Evolutionary conservation across 2,113 vertebrate species (phyloP), one percentile per base, ranked within the genome.

Genomic region (Emberiza fucata): DNA sequence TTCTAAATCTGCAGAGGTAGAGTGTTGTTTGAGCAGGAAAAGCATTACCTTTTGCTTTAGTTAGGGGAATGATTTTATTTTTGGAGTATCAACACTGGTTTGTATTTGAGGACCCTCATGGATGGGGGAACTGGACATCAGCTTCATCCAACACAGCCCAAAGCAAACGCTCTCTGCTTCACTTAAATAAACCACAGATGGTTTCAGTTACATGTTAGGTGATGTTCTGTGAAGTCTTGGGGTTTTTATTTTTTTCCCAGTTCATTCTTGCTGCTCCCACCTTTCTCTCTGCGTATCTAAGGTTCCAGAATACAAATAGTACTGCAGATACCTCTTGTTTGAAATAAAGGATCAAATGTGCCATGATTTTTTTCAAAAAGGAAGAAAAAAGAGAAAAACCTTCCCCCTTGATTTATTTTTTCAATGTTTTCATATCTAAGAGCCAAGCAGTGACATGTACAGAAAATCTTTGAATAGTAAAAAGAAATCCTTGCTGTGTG

Each of bases 401-500:
- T 71, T 54, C 9, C 57, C 84, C 51, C 97, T 98, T 96, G 97
- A 97, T 98, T 98, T 98, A 96, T 98, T 98, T 98, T 98, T 98
- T 98, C 98, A 98, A 25, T 98, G 98, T 98, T 99, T 99, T 97
- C 98, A 91, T 98, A 61, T 31, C 97, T 97, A 97, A 98, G 98
- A 99, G 98, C 98, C 98, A 98, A 98, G 98, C 98, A 98, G 98
- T 98, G 97, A 98, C 96, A 89, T 98, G 98, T 98, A 99, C 97
- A 98, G 98, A 98, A 98, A 98, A 98, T 53, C 88, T 98, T 98
- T 98, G 98, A 98, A 97, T 98, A 98, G 97, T 96, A 97, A 98
- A 73, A 83, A 88, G 95, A 96, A 98, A 98, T 28, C 97, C 92
- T 98, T 98, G 98, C 98, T 98, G 98, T 99, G 99, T 99, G 99